Evolutionary conservation across 2,113 vertebrate species (phyloP).

Genomic region (Prunella himalayana): DNA sequence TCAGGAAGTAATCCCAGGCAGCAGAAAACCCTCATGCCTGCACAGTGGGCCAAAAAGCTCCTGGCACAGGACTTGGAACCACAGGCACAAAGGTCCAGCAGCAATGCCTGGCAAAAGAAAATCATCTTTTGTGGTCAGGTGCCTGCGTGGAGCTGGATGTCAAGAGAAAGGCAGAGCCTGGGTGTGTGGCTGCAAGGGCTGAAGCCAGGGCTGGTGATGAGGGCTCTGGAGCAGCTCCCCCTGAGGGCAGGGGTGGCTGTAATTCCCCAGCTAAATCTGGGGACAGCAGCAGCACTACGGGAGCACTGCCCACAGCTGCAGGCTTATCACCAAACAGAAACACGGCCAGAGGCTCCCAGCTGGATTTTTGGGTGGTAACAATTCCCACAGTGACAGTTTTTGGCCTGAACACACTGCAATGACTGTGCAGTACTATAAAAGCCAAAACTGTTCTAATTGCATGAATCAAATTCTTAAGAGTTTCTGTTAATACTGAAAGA

Average conservation of each 20-base stretch:
- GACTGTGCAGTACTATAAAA: not conserved
- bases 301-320: not conserved
- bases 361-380: not conserved
- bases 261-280: not conserved
- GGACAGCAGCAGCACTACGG: not conserved
- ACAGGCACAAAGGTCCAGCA: not conserved
- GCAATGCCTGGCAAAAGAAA: not conserved
- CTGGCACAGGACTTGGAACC: not conserved
- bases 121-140: accelerated
- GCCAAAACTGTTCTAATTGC: not conserved
- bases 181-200: not conserved
- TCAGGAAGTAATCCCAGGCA: not conserved
- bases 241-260: not conserved
- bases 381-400: not conserved
- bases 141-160: not conserved
- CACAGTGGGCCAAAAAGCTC: not conserved
- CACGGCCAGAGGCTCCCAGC: not conserved
- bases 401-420: not conserved
- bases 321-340: not conserved
- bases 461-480: not conserved
- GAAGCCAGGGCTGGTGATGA: not conserved
- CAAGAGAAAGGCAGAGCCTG: not conserved
- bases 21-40: not conserved
- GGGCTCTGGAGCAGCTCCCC: not conserved
- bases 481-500: not conserved